Conservation (phyloP, 2,113 vertebrate genomes). For the Desmodus rotundus region DNA sequence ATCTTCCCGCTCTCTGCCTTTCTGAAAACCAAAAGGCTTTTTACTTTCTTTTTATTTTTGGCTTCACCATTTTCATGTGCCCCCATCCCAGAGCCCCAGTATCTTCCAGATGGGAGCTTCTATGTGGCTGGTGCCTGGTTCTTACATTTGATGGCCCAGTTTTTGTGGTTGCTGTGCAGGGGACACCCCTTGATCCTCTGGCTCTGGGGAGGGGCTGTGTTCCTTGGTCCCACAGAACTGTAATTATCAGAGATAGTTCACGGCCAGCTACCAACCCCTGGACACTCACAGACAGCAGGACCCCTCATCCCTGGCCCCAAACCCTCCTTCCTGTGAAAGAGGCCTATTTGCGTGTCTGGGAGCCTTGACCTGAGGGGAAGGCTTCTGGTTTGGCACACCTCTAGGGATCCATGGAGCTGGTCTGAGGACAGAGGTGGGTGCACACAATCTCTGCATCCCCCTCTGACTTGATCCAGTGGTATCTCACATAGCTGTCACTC, state of each 20-base stretch:
- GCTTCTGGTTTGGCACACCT: neutral
- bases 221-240: neutral
- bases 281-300: neutral
- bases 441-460: neutral
- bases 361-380: neutral
- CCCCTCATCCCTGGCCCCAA: fast-evolving
- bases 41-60: neutral
- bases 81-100: neutral
- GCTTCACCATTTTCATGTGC: neutral
- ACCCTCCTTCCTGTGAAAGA: neutral
- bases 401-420: neutral
- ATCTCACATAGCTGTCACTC: neutral
- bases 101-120: neutral
- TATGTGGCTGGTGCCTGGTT: neutral
- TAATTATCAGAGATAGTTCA: neutral
- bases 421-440: neutral
- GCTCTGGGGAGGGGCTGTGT: neutral
- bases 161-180: neutral
- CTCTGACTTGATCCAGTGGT: no score
- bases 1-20: neutral
- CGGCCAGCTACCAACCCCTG: neutral
- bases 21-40: neutral
- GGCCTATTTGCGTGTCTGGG: neutral
- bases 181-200: neutral
- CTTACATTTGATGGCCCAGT: neutral